These are phyloP conservation scores for Chlorodrepanis virens DNA, from an alignment of 2,113 vertebrate species.

Conservation along the genomic window DNA sequence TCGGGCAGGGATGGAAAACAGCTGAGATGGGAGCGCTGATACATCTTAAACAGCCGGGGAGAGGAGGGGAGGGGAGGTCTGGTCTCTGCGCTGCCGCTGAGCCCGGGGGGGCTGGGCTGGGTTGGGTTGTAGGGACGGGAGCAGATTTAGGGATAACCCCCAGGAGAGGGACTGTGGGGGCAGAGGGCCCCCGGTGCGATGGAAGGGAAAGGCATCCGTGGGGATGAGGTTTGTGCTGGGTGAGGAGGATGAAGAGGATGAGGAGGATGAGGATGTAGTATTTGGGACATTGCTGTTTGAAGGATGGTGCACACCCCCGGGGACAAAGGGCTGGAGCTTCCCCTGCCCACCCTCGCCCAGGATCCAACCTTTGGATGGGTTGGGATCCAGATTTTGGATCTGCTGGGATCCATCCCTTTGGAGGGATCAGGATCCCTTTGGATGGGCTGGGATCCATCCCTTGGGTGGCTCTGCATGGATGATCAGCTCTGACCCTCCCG, in stretches of 20 bases:
- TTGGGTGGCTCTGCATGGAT: fast-evolving
- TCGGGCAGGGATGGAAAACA: slow-evolving; percentile 75
- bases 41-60: neutral
- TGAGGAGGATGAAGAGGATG: neutral
- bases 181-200: fast-evolving
- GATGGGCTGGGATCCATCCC: too few species aligned
- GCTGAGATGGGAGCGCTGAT: slow-evolving; percentile 52
- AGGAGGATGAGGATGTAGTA: neutral
- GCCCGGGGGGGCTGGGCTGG: neutral
- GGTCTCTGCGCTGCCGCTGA: neutral
- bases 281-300: neutral
- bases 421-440: too few species aligned
- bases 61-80: too few species aligned
- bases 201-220: fast-evolving
- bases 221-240: fast-evolving
- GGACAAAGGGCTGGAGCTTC: neutral
- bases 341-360: neutral
- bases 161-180: neutral
- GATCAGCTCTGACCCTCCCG: fast-evolving
- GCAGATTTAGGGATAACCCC: neutral
- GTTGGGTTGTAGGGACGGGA: neutral
- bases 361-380: fast-evolving
- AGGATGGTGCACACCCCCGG: fast-evolving
- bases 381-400: neutral
- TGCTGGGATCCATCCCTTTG: fast-evolving